A percentile compares a stretch with the other conserved stretches of the same genome.
Evolutionary conservation across 2,888 invertebrate species (phyloP).

Genomic region (Tupiocoris notatus): DNA sequence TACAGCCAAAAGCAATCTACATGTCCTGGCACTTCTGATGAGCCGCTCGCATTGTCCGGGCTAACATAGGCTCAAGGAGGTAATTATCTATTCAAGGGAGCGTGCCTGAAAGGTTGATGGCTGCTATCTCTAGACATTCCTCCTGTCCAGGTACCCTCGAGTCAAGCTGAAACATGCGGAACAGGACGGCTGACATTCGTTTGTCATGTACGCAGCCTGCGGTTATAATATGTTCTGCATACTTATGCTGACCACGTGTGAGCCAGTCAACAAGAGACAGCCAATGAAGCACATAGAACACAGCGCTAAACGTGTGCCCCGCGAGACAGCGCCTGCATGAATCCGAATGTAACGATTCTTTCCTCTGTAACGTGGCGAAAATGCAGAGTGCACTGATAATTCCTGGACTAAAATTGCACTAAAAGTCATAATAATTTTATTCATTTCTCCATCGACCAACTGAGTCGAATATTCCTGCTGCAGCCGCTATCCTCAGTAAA

Average conservation of each 20-base stretch:
- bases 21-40: background rate
- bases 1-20: no score
- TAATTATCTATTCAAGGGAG: background rate
- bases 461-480: no score
- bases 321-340: background rate
- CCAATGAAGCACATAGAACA: background rate
- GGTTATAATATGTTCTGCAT: background rate
- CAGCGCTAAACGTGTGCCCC: background rate
- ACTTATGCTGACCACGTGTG: background rate
- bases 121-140: background rate
- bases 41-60: background rate
- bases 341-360: background rate
- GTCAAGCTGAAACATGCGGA: background rate
- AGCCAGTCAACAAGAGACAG: background rate
- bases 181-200: background rate
- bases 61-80: background rate
- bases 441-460: no score
- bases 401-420: no score
- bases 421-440: no score
- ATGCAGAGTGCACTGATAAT: background rate
- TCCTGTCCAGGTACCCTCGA: background rate
- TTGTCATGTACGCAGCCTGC: no score
- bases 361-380: no score
- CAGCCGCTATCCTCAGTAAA: no score
- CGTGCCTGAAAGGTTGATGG: background rate